phyloP scores from a whole-genome alignment of 2,113 vertebrate species.

The Psettodes erumei region DNA sequence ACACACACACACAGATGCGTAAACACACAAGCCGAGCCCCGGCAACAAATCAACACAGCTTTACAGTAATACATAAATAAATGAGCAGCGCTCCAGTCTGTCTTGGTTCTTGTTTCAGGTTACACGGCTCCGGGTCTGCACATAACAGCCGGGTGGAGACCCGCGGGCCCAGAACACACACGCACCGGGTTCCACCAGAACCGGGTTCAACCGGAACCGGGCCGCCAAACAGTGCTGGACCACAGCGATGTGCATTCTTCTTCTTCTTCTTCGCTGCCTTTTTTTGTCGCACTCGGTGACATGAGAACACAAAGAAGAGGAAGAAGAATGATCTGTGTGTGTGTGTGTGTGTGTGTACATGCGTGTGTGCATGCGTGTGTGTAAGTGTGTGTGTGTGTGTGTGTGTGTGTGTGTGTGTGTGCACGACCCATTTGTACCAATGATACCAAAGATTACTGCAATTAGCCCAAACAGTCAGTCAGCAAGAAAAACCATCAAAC shows the following conservation, averaged over 20 bases:
- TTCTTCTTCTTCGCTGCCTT: background rate
- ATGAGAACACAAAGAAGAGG: background rate
- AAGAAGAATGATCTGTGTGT: conserved; percentile 77
- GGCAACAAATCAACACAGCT: conserved; percentile 62
- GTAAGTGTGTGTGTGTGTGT: conserved; percentile 13
- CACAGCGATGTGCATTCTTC: background rate
- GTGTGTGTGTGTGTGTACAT: conserved; percentile 81
- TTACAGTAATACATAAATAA: conserved; percentile 74
- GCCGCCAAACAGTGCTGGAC: no score
- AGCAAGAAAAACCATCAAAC: conserved; percentile 84
- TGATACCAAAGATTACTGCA: conserved; percentile 71
- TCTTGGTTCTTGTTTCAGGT: conserved; percentile 36
- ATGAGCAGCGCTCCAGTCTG: conserved; percentile 57
- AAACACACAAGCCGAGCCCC: conserved; percentile 25
- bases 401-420: background rate
- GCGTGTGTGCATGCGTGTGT: conserved; percentile 87
- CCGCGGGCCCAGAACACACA: conserved; percentile 47
- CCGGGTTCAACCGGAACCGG: no score
- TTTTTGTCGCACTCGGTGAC: background rate
- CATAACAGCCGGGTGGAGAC: conserved; percentile 51
- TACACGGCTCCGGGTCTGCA: conserved; percentile 44
- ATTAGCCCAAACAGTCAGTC: conserved; percentile 90
- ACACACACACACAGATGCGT: conserved; percentile 44
- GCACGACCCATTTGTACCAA: conserved; percentile 18
- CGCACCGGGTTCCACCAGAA: background rate